Percentiles rank a stretch among this genome's conserved stretches.
Conservation (phyloP, 92 coral and sea anemone genomes). For the Bergia sp. region DNA sequence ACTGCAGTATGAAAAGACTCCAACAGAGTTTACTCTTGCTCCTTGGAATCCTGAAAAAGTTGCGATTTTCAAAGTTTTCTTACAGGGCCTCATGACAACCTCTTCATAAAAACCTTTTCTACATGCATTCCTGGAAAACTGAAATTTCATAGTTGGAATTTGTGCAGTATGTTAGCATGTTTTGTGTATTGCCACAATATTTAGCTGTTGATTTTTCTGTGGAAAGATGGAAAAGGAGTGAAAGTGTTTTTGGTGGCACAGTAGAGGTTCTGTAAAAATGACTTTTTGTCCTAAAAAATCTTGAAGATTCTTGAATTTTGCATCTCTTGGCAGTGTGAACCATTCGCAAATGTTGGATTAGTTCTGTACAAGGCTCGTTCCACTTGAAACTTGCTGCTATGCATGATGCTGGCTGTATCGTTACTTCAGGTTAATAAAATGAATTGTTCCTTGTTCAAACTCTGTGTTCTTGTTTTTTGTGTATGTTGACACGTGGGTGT, state of each 20-base stretch:
- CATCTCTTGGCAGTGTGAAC: not conserved
- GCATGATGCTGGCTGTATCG: too few species aligned
- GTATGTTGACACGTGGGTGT: too few species aligned
- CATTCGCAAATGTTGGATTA: not conserved
- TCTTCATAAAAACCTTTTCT: too few species aligned
- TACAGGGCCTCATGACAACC: too few species aligned
- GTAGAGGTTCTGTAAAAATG: not conserved
- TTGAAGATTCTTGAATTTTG: not conserved
- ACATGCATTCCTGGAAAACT: not conserved
- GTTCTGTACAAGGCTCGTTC: not conserved
- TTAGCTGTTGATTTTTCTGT: not conserved
- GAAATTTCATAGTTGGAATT: too few species aligned
- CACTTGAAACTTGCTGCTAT: not conserved
- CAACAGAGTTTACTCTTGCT: not conserved
- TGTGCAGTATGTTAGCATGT: not conserved
- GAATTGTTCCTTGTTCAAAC: conserved; percentile 4
- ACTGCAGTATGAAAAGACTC: not conserved
- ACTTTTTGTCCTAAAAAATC: not conserved
- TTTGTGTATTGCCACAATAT: not conserved
- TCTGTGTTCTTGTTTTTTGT: not conserved
- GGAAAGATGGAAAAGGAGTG: too few species aligned
- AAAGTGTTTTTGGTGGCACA: not conserved
- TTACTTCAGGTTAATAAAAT: not conserved
- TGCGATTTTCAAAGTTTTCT: too few species aligned
- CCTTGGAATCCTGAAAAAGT: not conserved